Base-by-base conservation (phyloP, 2,797 vertebrate species). In the Gephyroberyx darwinii region DNA sequence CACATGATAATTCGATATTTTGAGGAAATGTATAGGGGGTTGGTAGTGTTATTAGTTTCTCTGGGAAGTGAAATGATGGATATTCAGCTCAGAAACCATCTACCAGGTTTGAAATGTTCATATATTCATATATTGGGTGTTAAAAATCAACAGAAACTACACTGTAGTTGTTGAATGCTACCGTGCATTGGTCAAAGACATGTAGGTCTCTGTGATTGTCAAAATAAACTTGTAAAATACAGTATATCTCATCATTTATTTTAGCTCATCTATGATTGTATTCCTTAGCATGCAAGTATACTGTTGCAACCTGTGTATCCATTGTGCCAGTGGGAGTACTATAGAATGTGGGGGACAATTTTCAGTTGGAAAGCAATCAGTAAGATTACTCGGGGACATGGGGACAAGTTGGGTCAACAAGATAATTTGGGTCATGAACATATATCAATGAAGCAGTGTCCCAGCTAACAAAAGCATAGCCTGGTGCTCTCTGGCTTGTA, bases 1-100 rank as follows among this genome's bases (percentile, higher is more conserved):
- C 31, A 26, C 30, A 71, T 75, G 52, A 30, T 74, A 78, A 80
- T 80, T 63, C 43, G n/a, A 16, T 81, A 67, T 76, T 74, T 59
- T 48, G 8, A 71, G 66, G 41, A 61, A 59, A 63, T 55, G 17
- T 62, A 31, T 31, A 16, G 26, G 22, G 59, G 68, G 19, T 69
- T 70, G 10, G 54, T 63, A 2, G 8, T 9, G 16, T 19, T 39
- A 43, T 19, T 52, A 9, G 8, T 61, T 19, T 63, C 37, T 62
- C 39, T 63, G 1, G 30, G 17, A 74, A 68, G 41, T 47, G 10
- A 66, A 68, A 30, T 58, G 5, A 71, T 39, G 19, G 20, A 54
- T 62, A 52, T 68, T 78, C 69, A 68, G 4, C 45, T 37, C 13
- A 65, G 31, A 66, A 22, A 22, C 8, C 5, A 73, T 47, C 19